Evolutionary conservation across 2,797 vertebrate genomes (phyloP).

Genomic region (Sebastes cheni): DNA sequence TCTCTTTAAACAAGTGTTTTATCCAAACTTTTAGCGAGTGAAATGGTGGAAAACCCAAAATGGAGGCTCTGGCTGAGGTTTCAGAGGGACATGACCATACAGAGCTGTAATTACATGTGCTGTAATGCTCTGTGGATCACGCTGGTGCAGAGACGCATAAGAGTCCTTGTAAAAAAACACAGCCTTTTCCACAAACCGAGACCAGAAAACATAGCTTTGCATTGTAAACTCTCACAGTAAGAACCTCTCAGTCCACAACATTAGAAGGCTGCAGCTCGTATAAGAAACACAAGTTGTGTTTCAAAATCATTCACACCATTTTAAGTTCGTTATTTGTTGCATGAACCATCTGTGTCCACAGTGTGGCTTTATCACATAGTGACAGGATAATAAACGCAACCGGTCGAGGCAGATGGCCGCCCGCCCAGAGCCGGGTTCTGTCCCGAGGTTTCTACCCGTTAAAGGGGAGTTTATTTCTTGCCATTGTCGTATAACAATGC

Average conservation of each 20-base stretch:
- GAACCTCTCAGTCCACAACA: slow-evolving; percentile 43
- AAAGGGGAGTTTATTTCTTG: too few species aligned
- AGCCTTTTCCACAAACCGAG: slow-evolving; percentile 57
- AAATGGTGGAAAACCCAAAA: slow-evolving; percentile 77
- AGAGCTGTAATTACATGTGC: slow-evolving; percentile 78
- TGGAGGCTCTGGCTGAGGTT: slow-evolving; percentile 80
- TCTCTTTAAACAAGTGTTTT: slow-evolving; percentile 22
- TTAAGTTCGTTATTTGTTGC: neutral
- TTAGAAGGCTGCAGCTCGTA: slow-evolving; percentile 29
- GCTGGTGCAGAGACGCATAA: slow-evolving; percentile 54
- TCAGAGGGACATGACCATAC: slow-evolving; percentile 79
- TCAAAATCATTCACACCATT: neutral
- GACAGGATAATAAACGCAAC: neutral
- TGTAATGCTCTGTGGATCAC: slow-evolving; percentile 76
- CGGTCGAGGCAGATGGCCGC: too few species aligned
- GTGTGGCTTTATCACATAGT: neutral
- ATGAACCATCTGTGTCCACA: neutral
- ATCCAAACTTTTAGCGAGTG: slow-evolving; percentile 35
- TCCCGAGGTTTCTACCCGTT: too few species aligned
- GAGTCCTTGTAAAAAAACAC: slow-evolving; percentile 52
- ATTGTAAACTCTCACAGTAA: slow-evolving; percentile 50
- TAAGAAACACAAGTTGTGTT: neutral
- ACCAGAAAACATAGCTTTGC: slow-evolving; percentile 69
- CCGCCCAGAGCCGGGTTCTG: too few species aligned
- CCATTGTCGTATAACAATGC: too few species aligned